phyloP scores from a whole-genome alignment of 2,113 vertebrate genomes.

The Rutilus rutilus region DNA sequence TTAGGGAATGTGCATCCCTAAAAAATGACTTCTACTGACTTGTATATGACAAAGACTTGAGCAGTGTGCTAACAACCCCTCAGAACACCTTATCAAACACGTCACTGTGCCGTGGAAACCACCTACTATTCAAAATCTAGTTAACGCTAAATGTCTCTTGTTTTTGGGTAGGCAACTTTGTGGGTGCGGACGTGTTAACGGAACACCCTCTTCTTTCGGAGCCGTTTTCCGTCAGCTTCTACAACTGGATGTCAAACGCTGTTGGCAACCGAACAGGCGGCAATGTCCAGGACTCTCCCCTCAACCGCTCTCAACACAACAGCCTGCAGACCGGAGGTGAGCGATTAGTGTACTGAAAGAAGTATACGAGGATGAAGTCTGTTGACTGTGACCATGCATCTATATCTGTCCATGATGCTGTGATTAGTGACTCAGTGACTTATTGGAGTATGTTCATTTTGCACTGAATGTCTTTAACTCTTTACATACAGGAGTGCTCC shows the following conservation, averaged over 20 bases:
- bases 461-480: constrained; percentile 42
- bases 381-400: not conserved
- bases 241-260: constrained; percentile 99
- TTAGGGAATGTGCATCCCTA: not conserved
- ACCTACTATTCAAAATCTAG: no score
- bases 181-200: constrained; percentile 89
- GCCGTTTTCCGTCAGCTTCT: constrained; percentile 95
- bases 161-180: constrained; percentile 78
- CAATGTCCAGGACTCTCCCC: constrained; percentile 83
- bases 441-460: not conserved
- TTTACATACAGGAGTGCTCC: constrained; percentile 83
- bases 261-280: constrained; percentile 90
- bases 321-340: constrained; percentile 87
- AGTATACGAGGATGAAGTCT: not conserved
- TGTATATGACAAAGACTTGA: not conserved
- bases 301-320: constrained; percentile 87
- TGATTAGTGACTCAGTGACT: not conserved
- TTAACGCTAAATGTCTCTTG: not conserved
- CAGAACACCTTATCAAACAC: not conserved
- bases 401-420: not conserved
- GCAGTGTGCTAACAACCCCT: not conserved
- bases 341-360: not conserved
- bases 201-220: constrained; percentile 95
- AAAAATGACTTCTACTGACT: not conserved
- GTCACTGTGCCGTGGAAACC: no score